These are phyloP conservation scores for Oithona nana DNA, from an alignment of 2,888 invertebrate genomes.

Conservation along the genomic window DNA sequence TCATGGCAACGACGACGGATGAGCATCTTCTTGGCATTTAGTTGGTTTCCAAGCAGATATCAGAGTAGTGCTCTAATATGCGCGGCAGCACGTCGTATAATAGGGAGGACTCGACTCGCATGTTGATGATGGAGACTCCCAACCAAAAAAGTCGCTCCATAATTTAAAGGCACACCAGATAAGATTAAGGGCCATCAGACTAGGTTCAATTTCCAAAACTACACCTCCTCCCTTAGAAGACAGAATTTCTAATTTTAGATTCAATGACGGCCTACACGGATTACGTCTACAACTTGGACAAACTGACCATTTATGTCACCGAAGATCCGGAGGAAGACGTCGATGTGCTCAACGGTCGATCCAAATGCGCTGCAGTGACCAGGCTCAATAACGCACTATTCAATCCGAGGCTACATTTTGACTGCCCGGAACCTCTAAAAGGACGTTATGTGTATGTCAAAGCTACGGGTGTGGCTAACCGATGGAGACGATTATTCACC, in stretches of 20 bases:
- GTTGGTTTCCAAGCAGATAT: no score
- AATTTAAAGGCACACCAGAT: no score
- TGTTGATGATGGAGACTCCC: no score
- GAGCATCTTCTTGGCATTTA: no score
- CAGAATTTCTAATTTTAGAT: constrained; percentile 23
- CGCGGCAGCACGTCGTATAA: no score
- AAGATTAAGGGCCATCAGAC: no score
- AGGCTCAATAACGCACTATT: constrained; percentile 33
- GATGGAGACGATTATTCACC: constrained; percentile 32
- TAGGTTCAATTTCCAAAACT: no score
- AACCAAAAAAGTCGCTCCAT: no score
- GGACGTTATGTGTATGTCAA: constrained; percentile 34
- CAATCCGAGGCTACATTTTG: constrained; percentile 30
- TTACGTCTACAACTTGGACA: constrained; percentile 33
- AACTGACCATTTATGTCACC: constrained; percentile 32
- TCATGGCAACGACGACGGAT: no score
- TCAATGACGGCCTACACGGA: constrained; percentile 25
- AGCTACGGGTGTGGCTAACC: constrained; percentile 31
- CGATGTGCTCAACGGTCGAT: constrained; percentile 22
- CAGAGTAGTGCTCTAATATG: no score
- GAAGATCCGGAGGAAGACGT: constrained; percentile 26
- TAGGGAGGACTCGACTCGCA: no score
- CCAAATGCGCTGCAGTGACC: constrained; percentile 30
- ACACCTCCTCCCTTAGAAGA: no score
- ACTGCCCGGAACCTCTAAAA: constrained; percentile 27